Conservation (phyloP, 2,113 vertebrate species). For the Cololabis saira region DNA sequence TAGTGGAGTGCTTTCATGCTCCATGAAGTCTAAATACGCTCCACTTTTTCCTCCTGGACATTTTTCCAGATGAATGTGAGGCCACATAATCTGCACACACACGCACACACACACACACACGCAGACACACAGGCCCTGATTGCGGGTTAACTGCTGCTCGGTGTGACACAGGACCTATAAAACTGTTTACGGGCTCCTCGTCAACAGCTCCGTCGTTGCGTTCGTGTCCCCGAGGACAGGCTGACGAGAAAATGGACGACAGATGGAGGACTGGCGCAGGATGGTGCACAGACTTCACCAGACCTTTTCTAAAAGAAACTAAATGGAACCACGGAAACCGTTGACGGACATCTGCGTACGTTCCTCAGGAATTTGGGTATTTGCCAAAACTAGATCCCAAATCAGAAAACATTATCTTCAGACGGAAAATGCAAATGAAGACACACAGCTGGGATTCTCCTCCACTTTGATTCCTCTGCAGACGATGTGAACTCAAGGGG, state of each 20-base stretch:
- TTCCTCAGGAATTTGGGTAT: too few species aligned
- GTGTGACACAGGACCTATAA: slow-evolving; percentile 35
- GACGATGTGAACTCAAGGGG: too few species aligned
- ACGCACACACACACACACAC: neutral
- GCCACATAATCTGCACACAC: neutral
- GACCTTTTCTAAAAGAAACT: slow-evolving; percentile 22
- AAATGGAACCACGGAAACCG: neutral
- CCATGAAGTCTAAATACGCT: neutral
- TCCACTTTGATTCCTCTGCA: too few species aligned
- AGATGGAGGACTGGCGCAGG: slow-evolving; percentile 39
- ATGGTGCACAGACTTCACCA: slow-evolving; percentile 27
- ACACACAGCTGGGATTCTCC: too few species aligned
- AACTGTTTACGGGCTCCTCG: slow-evolving; percentile 47
- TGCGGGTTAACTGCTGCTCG: slow-evolving; percentile 23
- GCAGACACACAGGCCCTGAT: too few species aligned
- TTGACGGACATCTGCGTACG: too few species aligned
- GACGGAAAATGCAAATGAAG: too few species aligned
- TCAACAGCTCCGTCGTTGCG: slow-evolving; percentile 40
- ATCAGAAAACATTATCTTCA: too few species aligned
- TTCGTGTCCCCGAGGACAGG: slow-evolving; percentile 21
- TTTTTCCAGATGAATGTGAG: slow-evolving; percentile 6
- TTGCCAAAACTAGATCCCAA: too few species aligned
- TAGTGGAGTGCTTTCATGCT: slow-evolving; percentile 5
- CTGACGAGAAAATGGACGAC: slow-evolving; percentile 41
- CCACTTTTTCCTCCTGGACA: neutral